A percentile compares a stretch with the other conserved stretches of the same genome.
phyloP scores from a whole-genome alignment of 2,797 vertebrate genomes.

The Sebastes flavidus region DNA sequence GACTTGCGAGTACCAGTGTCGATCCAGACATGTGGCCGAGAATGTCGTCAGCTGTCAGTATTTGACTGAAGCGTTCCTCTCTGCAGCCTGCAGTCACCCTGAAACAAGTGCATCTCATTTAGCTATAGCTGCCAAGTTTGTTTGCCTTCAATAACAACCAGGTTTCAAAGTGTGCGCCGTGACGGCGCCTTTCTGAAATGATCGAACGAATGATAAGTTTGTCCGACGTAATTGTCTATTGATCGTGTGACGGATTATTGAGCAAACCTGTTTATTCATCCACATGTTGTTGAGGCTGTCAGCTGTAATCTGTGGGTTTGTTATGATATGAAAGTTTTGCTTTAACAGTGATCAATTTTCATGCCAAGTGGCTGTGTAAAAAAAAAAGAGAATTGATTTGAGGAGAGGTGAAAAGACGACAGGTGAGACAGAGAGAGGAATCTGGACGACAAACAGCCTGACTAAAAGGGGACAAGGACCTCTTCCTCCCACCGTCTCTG shows the following conservation, averaged over 20 bases:
- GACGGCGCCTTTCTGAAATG: not conserved
- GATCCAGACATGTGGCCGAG: not conserved
- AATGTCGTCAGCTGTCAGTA: not conserved
- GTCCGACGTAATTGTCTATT: constrained; percentile 27
- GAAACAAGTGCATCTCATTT: not conserved
- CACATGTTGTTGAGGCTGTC: not conserved
- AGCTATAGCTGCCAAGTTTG: not conserved
- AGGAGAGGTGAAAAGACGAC: not conserved
- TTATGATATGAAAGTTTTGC: not conserved
- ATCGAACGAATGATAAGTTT: not conserved
- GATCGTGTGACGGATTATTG: constrained; percentile 13
- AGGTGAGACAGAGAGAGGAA: not conserved
- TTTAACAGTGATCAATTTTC: not conserved
- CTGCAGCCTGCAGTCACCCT: not conserved
- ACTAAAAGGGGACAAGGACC: constrained; percentile 53
- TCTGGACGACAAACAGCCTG: constrained; percentile 26
- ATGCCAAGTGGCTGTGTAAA: not conserved
- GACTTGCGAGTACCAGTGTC: not conserved
- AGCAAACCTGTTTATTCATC: constrained; percentile 1
- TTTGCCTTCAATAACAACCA: not conserved
- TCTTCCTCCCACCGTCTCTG: constrained; percentile 58
- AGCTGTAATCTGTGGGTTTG: not conserved
- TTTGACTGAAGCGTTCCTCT: not conserved
- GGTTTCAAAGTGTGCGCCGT: not conserved
- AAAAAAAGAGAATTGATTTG: not conserved